phyloP scores from a whole-genome alignment of 2,113 vertebrate species.

The Sitta europaea region DNA sequence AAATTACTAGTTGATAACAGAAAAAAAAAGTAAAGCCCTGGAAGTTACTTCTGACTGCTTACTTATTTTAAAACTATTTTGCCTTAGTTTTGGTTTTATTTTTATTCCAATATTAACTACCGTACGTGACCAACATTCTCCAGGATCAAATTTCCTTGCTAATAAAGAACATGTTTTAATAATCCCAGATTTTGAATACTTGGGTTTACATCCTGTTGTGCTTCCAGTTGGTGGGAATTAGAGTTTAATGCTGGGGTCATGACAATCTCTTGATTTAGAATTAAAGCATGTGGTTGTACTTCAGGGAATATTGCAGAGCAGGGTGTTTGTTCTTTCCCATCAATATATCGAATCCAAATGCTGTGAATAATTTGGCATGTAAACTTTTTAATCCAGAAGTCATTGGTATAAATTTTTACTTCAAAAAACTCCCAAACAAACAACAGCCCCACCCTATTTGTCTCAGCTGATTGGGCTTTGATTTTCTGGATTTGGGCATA shows the following conservation, averaged over 20 bases:
- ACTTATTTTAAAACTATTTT: not conserved
- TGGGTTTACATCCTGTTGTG: not conserved
- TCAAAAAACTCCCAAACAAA: rapidly evolving
- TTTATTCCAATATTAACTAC: not conserved
- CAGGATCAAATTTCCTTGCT: not conserved
- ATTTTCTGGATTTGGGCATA: not conserved
- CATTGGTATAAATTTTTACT: not conserved
- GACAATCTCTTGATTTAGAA: not conserved
- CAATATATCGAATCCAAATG: not conserved
- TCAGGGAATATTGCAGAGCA: not conserved
- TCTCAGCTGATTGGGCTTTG: not conserved
- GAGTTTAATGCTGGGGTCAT: not conserved
- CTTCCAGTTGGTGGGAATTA: not conserved
- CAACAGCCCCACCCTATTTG: not conserved
- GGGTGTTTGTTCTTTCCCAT: not conserved
- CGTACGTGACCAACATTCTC: not conserved
- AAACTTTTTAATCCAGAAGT: not conserved
- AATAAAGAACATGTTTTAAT: not conserved
- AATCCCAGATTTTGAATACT: not conserved
- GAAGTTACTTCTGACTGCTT: not conserved
- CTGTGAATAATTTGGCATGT: not conserved
- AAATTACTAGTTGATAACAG: not conserved
- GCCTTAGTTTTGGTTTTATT: not conserved
- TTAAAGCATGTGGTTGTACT: not conserved
- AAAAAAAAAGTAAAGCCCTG: not conserved